phyloP scores from a whole-genome alignment of 2,113 vertebrate species.

The Speoplatyrhinus poulsoni region DNA sequence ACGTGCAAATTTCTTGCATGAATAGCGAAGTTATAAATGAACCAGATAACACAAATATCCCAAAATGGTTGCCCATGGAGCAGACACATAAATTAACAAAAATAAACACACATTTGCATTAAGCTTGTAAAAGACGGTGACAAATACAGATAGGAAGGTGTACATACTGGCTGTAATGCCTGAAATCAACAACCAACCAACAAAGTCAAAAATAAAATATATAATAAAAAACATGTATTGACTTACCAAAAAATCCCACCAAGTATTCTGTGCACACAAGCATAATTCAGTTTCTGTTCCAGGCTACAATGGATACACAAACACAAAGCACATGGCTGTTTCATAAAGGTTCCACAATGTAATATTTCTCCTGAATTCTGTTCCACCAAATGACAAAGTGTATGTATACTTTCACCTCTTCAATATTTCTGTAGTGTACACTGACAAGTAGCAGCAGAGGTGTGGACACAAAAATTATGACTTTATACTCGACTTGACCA shows the following conservation, averaged over 20 bases:
- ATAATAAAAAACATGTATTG: not conserved
- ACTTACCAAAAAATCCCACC: constrained; percentile 20
- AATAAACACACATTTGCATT: constrained; percentile 32
- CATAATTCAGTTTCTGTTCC: not conserved
- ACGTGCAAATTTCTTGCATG: too few species aligned
- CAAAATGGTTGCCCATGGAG: constrained; percentile 34
- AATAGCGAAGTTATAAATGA: constrained; percentile 19
- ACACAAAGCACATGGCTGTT: constrained; percentile 40
- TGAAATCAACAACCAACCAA: constrained; percentile 30
- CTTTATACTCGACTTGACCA: too few species aligned
- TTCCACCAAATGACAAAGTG: constrained; percentile 51
- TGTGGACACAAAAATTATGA: too few species aligned
- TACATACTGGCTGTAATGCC: constrained; percentile 2
- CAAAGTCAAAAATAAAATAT: not conserved
- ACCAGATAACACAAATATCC: constrained; percentile 63
- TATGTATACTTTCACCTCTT: too few species aligned
- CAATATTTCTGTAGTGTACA: too few species aligned
- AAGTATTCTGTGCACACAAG: constrained; percentile 11
- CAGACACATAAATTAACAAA: constrained; percentile 20
- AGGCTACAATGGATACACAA: constrained; percentile 1
- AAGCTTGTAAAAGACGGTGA: constrained; percentile 17
- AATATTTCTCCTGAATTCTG: constrained; percentile 46
- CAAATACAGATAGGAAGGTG: constrained; percentile 22
- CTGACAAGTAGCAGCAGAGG: too few species aligned
- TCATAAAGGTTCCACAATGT: constrained; percentile 26